A percentile compares a stretch with the other conserved stretches of the same genome.
phyloP scores from a whole-genome alignment of 2,113 vertebrate species.

The Oryzias javanicus region DNA sequence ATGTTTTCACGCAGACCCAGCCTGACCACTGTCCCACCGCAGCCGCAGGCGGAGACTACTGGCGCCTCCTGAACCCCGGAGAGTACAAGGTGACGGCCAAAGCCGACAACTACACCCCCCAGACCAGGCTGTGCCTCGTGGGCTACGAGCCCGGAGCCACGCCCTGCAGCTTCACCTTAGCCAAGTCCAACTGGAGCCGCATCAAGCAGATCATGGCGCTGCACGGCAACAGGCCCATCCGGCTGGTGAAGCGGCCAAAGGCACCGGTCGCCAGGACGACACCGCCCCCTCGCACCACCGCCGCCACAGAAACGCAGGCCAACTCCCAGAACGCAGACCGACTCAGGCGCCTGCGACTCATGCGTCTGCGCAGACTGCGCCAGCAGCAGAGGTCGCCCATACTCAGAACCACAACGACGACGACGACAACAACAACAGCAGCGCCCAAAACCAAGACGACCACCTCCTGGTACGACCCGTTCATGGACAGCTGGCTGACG shows the following conservation, averaged over 20 bases:
- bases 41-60: conserved; percentile 89
- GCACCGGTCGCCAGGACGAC: background rate
- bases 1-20: background rate
- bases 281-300: background rate
- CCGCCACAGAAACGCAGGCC: background rate
- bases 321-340: conserved; percentile 28
- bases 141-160: conserved; percentile 91
- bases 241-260: conserved; percentile 45
- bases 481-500: conserved; percentile 43
- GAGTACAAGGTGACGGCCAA: conserved; percentile 88
- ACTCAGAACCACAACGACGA: conserved; percentile 10
- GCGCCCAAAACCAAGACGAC: conserved; percentile 48
- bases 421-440: conserved; percentile 1
- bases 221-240: conserved; percentile 85
- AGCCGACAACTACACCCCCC: conserved; percentile 85
- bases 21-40: background rate
- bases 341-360: conserved; percentile 49
- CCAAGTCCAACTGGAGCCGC: conserved; percentile 95
- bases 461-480: conserved; percentile 72
- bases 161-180: conserved; percentile 87
- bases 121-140: conserved; percentile 86
- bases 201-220: conserved; percentile 92
- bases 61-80: conserved; percentile 94
- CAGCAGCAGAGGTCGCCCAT: conserved; percentile 42
- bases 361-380: conserved; percentile 56